Base-by-base conservation (phyloP, 2,888 invertebrate species). In the Dermolepida albohirtum region DNA sequence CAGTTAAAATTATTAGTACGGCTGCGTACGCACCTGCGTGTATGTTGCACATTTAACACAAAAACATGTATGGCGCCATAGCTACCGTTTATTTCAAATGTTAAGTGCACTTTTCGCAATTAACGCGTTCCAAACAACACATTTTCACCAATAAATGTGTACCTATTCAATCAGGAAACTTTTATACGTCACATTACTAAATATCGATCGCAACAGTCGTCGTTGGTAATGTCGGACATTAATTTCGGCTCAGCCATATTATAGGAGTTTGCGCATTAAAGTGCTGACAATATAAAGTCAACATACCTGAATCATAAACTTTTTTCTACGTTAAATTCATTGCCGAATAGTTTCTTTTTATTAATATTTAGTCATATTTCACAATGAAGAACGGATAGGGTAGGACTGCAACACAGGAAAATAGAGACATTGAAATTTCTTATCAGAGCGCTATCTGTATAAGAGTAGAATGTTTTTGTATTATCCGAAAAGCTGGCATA, bases 11-110 rank as follows among this genome's bases (percentile, higher is more conserved):
- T 88, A 89, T 88, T 90, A 90, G 89, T 92, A 93, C 93, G 93
- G 89, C 94, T 95, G 95, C 95, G 94, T 95, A 94, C 94, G 94
- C 94, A 94, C 94, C 93, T 95, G 93, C 92, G 93, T 93, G 91
- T 86, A 85, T 85, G 83, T 80, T 77, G 76, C 78, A 80, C 80
- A 82, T 83, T 83, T 82, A 84, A 79, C 79, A 81, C 78, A 81
- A 83, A 82, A 83, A 82, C 82, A 81, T 79, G 80, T 80, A 80
- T 82, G 79, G 76, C 79, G 78, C 78, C 79, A 78, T 78, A 78
- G 77, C 79, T 80, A 81, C 75, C 75, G 72, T 73, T 76, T 78
- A 78, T 78, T 77, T 76, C 71, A 71, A 73, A 70, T 77, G 76
- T 76, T 76, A 74, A 70, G 71, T 71, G 72, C 73, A 74, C 75